Conservation (phyloP, 2,888 invertebrate genomes). For the Smittia aterrima region DNA sequence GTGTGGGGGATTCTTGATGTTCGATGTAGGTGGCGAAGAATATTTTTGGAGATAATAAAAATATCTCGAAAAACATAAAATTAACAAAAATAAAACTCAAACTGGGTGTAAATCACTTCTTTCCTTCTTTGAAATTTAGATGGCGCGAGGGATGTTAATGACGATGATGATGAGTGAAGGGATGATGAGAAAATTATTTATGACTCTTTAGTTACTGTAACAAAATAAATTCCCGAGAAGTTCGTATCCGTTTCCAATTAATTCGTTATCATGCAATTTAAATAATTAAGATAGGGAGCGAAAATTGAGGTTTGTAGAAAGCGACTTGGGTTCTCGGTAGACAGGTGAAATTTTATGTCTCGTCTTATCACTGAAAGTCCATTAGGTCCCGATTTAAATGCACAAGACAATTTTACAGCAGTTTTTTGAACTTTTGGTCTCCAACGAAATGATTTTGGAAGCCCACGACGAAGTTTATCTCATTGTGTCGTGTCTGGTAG, state of each 20-base stretch:
- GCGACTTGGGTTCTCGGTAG: not conserved
- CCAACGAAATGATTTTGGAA: slow-evolving; percentile 2
- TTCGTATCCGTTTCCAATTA: slow-evolving; percentile 38
- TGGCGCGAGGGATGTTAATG: slow-evolving; percentile 2
- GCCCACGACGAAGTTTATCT: slow-evolving; percentile 19
- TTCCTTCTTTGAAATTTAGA: not conserved
- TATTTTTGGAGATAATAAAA: slow-evolving; percentile 1
- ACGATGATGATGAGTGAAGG: not conserved
- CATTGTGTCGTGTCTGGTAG: not conserved
- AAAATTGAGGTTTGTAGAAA: slow-evolving; percentile 22
- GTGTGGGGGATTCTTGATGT: too few species aligned
- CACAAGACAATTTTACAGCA: slow-evolving; percentile 26
- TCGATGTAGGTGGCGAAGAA: not conserved
- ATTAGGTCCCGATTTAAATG: slow-evolving; percentile 39
- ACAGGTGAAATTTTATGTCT: slow-evolving; percentile 37
- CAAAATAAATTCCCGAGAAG: too few species aligned
- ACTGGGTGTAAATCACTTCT: too few species aligned
- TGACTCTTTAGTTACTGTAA: too few species aligned
- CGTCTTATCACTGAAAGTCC: slow-evolving; percentile 39
- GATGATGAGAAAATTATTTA: slow-evolving; percentile 10
- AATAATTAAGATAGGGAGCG: slow-evolving; percentile 38
- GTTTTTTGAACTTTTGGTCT: slow-evolving; percentile 32
- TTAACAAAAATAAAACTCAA: not conserved
- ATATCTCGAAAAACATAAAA: not conserved
- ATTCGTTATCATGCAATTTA: slow-evolving; percentile 34